Percentiles rank a stretch among this genome's conserved stretches.
Conservation (phyloP, 2,888 invertebrate species). For the Trichopria drosophilae region DNA sequence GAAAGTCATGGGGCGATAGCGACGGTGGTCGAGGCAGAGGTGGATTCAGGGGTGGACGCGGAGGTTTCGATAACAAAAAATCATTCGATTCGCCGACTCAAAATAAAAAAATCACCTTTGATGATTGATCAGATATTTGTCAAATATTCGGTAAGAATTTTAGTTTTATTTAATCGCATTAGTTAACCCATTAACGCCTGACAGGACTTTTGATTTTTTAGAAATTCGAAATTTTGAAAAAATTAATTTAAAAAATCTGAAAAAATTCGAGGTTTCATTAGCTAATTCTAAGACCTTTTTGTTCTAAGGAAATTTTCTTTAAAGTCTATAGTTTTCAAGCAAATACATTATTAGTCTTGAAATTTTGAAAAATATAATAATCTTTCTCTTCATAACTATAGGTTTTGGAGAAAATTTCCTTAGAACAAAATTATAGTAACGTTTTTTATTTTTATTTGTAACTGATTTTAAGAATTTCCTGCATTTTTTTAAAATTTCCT, state of each 20-base stretch:
- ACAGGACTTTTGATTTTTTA: no score
- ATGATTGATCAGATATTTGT: slow-evolving; percentile 53
- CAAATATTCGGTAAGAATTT: slow-evolving; percentile 28
- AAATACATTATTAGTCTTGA: no score
- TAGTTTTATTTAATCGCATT: no score
- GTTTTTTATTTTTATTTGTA: slow-evolving; percentile 32
- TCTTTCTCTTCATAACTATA: no score
- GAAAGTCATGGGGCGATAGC: slow-evolving; percentile 46
- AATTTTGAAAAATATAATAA: no score
- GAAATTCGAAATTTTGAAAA: no score
- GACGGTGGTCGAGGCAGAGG: slow-evolving; percentile 41
- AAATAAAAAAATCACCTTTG: slow-evolving; percentile 78
- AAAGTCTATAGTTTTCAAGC: no score
- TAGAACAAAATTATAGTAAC: no score
- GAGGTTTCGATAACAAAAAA: slow-evolving; percentile 62
- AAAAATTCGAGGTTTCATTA: background rate
- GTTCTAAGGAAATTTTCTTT: no score
- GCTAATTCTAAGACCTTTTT: background rate
- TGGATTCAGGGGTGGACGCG: slow-evolving; percentile 49
- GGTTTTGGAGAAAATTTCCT: no score
- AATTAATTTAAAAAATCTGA: no score
- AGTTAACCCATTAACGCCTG: no score
- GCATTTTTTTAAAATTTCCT: slow-evolving; percentile 11
- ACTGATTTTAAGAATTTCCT: background rate
- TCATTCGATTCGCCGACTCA: slow-evolving; percentile 60